A percentile compares a stretch with the other conserved stretches of the same genome.
phyloP scores from a whole-genome alignment of 1,140 invertebrate species.

The Ganaspis sp. region DNA sequence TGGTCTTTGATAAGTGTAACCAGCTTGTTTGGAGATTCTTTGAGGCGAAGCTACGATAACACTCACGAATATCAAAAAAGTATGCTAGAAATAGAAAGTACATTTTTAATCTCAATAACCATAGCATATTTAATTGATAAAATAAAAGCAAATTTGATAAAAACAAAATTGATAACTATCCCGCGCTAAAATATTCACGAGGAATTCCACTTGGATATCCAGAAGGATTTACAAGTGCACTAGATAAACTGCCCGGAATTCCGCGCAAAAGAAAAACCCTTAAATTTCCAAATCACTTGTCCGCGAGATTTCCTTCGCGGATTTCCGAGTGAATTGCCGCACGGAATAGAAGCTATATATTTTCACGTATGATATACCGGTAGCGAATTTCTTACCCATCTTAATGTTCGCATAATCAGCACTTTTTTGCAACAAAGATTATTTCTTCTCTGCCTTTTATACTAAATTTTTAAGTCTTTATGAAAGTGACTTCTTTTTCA shows the following conservation, averaged over 20 bases:
- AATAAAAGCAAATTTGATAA: no score
- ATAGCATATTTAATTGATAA: background rate
- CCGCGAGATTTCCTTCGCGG: no score
- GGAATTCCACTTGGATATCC: no score
- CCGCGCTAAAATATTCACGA: no score
- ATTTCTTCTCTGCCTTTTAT: constrained; percentile 55
- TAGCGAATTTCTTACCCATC: constrained; percentile 58
- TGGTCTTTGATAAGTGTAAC: constrained; percentile 60
- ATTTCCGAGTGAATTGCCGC: no score
- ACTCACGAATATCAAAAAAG: constrained; percentile 51
- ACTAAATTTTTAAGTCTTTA: constrained; percentile 34
- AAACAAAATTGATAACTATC: no score
- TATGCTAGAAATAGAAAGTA: constrained; percentile 46
- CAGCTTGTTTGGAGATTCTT: constrained; percentile 54
- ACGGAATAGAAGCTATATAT: no score
- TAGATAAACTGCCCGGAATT: no score
- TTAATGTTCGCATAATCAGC: constrained; percentile 58
- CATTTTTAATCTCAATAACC: background rate
- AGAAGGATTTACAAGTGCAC: no score
- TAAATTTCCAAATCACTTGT: no score
- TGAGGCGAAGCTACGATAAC: constrained; percentile 18
- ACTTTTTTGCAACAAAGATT: constrained; percentile 42
- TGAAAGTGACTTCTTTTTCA: background rate
- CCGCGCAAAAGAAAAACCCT: no score
- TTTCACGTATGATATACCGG: no score